Conservation (phyloP, 2,797 vertebrate species). For the Decapterus maruadsi region DNA sequence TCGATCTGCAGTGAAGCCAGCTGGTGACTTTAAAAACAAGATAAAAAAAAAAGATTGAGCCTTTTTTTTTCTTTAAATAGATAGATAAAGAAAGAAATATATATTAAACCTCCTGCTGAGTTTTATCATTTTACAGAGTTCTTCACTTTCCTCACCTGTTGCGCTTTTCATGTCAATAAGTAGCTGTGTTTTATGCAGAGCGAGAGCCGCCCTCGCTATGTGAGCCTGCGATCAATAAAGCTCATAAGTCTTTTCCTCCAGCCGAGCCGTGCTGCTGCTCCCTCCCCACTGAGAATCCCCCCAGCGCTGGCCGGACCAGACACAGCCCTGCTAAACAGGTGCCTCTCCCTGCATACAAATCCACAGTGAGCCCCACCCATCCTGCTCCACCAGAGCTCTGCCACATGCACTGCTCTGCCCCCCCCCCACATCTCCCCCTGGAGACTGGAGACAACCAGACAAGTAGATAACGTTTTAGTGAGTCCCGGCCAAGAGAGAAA, state of each 20-base stretch:
- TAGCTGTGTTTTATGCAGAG: constrained; percentile 40
- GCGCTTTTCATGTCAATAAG: constrained; percentile 47
- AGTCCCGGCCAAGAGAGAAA: constrained; percentile 47
- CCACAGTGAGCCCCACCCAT: constrained; percentile 39
- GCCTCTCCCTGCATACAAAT: constrained; percentile 73
- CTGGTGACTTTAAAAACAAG: constrained; percentile 8
- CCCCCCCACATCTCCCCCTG: constrained; percentile 23
- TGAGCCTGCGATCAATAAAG: constrained; percentile 72
- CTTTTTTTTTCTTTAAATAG: neutral
- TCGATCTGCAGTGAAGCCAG: constrained; percentile 5
- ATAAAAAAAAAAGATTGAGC: constrained; percentile 1
- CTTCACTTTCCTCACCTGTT: constrained; percentile 55
- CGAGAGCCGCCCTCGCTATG: constrained; percentile 17
- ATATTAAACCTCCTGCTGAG: constrained; percentile 12
- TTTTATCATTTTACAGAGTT: constrained; percentile 38
- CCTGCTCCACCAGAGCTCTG: constrained; percentile 39
- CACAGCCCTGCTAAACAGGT: constrained; percentile 67
- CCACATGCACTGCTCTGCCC: constrained; percentile 24
- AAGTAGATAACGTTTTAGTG: constrained; percentile 64
- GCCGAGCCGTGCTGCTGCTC: constrained; percentile 56
- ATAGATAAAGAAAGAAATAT: no score
- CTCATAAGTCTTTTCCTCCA: constrained; percentile 74
- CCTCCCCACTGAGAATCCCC: constrained; percentile 66
- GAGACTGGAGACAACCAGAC: constrained; percentile 57
- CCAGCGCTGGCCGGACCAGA: constrained; percentile 73